phyloP scores from a whole-genome alignment of 2,888 invertebrate species.

The Scaptomyza reducta region DNA sequence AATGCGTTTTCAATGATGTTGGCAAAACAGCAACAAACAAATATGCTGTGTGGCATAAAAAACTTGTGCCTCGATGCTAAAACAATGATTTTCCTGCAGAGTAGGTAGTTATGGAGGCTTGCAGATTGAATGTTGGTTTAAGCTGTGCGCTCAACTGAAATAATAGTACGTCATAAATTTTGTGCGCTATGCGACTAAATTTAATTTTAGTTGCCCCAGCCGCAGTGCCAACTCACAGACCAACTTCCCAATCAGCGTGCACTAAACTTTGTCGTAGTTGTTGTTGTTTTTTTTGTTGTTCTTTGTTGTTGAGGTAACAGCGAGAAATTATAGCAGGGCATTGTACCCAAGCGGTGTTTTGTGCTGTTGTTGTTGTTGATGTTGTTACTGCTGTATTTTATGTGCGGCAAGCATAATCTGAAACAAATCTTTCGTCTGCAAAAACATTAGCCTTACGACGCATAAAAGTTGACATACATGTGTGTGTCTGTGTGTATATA shows the following conservation, averaged over 20 bases:
- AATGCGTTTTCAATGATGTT: slow-evolving; percentile 68
- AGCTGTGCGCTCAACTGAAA: slow-evolving; percentile 63
- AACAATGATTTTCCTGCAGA: slow-evolving; percentile 57
- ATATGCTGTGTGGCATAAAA: slow-evolving; percentile 5
- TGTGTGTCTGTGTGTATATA: background rate
- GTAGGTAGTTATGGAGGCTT: background rate
- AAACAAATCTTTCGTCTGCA: slow-evolving; percentile 74
- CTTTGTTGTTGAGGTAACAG: slow-evolving; percentile 45
- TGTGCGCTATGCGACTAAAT: slow-evolving; percentile 59
- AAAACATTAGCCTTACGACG: slow-evolving; percentile 75
- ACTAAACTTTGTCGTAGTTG: slow-evolving; percentile 43
- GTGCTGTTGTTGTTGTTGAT: slow-evolving; percentile 3
- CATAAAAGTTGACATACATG: slow-evolving; percentile 71
- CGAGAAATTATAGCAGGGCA: slow-evolving; percentile 60
- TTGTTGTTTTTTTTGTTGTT: slow-evolving; percentile 13
- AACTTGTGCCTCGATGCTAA: slow-evolving; percentile 51
- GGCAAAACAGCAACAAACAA: slow-evolving; percentile 32
- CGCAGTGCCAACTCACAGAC: slow-evolving; percentile 57
- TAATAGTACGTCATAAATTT: slow-evolving; percentile 78
- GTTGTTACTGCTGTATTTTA: slow-evolving; percentile 37
- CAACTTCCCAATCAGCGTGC: slow-evolving; percentile 55
- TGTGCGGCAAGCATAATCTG: slow-evolving; percentile 67
- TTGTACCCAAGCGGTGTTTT: slow-evolving; percentile 29
- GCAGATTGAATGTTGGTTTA: background rate
- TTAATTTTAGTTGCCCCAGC: slow-evolving; percentile 71